phyloP scores from a whole-genome alignment of 2,113 vertebrate species.

The Eulacestoma nigropectus region DNA sequence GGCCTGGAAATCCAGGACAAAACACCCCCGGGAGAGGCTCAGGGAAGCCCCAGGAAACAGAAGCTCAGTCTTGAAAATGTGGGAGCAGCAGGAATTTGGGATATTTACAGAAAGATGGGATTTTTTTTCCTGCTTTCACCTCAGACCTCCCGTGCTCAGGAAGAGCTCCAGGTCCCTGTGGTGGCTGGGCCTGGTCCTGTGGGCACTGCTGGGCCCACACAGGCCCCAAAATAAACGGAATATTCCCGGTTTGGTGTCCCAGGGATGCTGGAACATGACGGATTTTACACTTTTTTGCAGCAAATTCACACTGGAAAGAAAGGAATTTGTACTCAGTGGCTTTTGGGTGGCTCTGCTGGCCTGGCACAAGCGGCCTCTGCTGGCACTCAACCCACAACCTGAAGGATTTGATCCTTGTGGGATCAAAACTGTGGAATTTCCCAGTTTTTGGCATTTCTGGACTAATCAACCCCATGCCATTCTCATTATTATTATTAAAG shows the following conservation, averaged over 20 bases:
- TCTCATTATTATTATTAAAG: neutral
- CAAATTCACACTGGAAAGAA: neutral
- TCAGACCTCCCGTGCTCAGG: neutral
- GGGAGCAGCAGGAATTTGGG: neutral
- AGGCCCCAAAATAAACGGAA: neutral
- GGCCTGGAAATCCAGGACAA: neutral
- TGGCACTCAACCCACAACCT: neutral
- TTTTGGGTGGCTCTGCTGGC: neutral
- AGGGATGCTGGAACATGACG: neutral
- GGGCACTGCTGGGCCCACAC: neutral
- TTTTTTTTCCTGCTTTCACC: neutral
- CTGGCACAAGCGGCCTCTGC: neutral
- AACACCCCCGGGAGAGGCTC: neutral
- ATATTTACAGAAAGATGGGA: neutral
- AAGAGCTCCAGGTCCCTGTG: neutral
- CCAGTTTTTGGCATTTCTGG: neutral
- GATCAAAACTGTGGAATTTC: neutral
- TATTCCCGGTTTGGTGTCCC: fast-evolving
- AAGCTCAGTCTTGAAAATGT: neutral
- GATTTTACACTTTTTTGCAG: neutral
- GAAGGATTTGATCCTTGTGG: neutral
- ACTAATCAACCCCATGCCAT: neutral
- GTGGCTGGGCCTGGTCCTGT: neutral
- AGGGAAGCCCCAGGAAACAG: neutral
- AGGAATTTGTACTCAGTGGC: neutral